Evolutionary conservation across 2,888 invertebrate genomes (phyloP).

Genomic region (Platerodrilus igneus): DNA sequence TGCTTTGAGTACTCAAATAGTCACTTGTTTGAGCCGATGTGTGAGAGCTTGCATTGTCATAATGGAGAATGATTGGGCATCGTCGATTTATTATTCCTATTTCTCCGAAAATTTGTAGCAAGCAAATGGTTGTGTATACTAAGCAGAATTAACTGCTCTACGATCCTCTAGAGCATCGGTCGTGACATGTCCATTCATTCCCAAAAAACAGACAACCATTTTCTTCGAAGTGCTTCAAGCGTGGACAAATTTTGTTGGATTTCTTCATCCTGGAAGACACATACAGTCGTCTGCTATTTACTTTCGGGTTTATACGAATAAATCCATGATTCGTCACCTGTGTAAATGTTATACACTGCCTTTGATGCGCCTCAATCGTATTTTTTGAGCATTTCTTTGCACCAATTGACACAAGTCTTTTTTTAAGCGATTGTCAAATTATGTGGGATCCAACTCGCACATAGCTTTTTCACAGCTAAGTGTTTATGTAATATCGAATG

Average conservation of each 20-base stretch:
- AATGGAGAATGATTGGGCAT: slow-evolving; percentile 19
- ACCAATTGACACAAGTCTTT: slow-evolving; percentile 30
- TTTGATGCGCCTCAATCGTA: slow-evolving; percentile 26
- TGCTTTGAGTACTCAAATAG: slow-evolving; percentile 9
- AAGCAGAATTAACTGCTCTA: slow-evolving; percentile 30
- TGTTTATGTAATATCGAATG: slow-evolving; percentile 23
- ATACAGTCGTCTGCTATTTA: slow-evolving; percentile 28
- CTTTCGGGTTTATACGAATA: slow-evolving; percentile 27
- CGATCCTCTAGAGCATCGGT: slow-evolving; percentile 27
- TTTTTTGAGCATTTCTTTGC: slow-evolving; percentile 28
- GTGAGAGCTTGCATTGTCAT: slow-evolving; percentile 21
- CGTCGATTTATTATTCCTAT: slow-evolving; percentile 24
- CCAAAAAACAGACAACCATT: slow-evolving; percentile 35
- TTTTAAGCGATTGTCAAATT: slow-evolving; percentile 30
- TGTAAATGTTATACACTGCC: slow-evolving; percentile 22
- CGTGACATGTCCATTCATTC: slow-evolving; percentile 22
- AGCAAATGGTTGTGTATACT: slow-evolving; percentile 31
- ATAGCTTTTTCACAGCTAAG: slow-evolving; percentile 22
- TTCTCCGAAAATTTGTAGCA: slow-evolving; percentile 33
- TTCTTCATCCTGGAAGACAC: slow-evolving; percentile 28
- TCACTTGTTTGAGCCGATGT: slow-evolving; percentile 18
- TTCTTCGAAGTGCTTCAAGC: slow-evolving; percentile 25
- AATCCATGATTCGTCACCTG: slow-evolving; percentile 27
- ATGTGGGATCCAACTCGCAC: slow-evolving; percentile 20
- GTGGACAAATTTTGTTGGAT: slow-evolving; percentile 29